These are phyloP conservation scores for Spheniscus humboldti DNA, from an alignment of 2,797 vertebrate species.

Conservation along the genomic window DNA sequence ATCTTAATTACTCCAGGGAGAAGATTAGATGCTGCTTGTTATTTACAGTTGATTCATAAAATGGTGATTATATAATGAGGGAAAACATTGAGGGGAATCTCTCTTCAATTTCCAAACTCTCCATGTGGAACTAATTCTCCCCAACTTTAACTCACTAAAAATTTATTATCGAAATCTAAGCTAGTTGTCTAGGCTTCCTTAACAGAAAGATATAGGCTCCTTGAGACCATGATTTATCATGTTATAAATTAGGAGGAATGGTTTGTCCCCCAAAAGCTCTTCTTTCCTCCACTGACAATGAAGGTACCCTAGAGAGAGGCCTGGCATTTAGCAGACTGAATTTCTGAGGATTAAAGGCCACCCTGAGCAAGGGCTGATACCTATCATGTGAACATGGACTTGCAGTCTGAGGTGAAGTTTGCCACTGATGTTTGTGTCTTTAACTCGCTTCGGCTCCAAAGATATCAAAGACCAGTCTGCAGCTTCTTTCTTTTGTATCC, in stretches of 20 bases:
- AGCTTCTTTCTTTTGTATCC: background rate
- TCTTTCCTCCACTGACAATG: background rate
- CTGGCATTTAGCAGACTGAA: background rate
- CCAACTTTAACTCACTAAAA: background rate
- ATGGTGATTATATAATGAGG: conserved; percentile 43
- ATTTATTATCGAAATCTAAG: background rate
- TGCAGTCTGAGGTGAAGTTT: background rate
- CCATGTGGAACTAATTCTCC: background rate
- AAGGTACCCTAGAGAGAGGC: background rate
- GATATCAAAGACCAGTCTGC: background rate
- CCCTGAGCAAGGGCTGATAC: background rate
- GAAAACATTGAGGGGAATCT: conserved; percentile 2
- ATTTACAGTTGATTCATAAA: conserved; percentile 53
- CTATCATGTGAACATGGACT: background rate
- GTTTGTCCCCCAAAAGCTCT: background rate
- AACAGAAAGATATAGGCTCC: background rate
- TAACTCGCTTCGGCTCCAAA: background rate
- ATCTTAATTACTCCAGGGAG: conserved; percentile 54
- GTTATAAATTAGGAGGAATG: background rate
- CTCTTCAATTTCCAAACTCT: conserved; percentile 16
- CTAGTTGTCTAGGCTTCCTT: background rate
- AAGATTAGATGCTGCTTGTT: conserved; percentile 42
- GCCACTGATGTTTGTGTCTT: background rate
- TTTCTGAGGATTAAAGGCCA: background rate
- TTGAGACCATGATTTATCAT: background rate